These are phyloP conservation scores for Sturmia bella DNA, from an alignment of 2,888 invertebrate species.

Conservation along the genomic window DNA sequence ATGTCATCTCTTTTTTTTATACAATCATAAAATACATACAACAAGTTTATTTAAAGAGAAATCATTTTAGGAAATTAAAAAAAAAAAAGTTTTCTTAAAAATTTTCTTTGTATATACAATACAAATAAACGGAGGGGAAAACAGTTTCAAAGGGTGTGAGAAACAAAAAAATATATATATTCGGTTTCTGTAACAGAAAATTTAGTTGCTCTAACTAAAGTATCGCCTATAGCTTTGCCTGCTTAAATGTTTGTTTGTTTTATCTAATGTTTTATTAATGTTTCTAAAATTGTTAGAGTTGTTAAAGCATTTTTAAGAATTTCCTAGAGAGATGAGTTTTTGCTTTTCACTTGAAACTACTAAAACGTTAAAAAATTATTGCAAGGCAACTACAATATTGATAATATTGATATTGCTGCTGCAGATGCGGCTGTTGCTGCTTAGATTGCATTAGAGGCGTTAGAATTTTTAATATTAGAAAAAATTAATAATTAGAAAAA, in stretches of 20 bases:
- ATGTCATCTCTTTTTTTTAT: conserved; percentile 87
- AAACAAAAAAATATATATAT: not conserved
- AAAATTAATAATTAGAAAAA: conserved; percentile 40
- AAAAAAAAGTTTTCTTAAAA: conserved; percentile 1
- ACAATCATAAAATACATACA: conserved; percentile 51
- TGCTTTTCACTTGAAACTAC: conserved; percentile 12
- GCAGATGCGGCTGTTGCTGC: conserved; percentile 41
- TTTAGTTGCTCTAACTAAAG: too few relatives aligned
- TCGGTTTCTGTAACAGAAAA: too few relatives aligned
- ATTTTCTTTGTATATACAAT: conserved; percentile 47
- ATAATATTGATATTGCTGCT: not conserved
- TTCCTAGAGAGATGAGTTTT: conserved; percentile 22
- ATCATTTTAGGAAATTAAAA: conserved; percentile 24
- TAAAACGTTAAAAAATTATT: conserved; percentile 37
- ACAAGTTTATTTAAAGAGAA: conserved; percentile 38
- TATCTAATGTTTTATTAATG: not conserved
- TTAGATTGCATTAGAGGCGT: conserved; percentile 65
- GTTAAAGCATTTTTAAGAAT: conserved; percentile 44
- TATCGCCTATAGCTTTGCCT: not conserved
- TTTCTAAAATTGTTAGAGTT: conserved; percentile 29
- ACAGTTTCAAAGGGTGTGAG: conserved; percentile 4
- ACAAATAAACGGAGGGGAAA: conserved; percentile 17
- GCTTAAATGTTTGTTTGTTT: too few relatives aligned
- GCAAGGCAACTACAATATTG: conserved; percentile 36
- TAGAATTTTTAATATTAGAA: conserved; percentile 35